Evolutionary conservation across 2,888 invertebrate genomes (phyloP), one percentile per base, ranked within the genome.

Genomic region (Hyppa rectilinea): DNA sequence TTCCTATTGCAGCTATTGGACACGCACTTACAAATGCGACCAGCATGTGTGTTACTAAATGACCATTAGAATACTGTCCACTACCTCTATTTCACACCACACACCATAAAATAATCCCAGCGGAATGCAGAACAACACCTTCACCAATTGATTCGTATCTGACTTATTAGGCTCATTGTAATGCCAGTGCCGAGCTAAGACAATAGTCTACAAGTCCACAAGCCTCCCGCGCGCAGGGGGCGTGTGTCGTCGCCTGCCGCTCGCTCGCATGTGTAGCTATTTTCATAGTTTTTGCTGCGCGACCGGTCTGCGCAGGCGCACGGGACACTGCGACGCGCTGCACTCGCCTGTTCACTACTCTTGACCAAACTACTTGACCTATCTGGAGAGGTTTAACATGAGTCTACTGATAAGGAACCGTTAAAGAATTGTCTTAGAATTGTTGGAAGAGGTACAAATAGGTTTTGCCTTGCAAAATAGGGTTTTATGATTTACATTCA

Each of bases 251-350:
- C 36, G 55, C 6, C 53, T 9, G 31, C n/a, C 45, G 53, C 36
- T 47, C 55, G 45, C 40, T 63, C 56, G 56, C 60, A 45, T 59
- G 67, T 65, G 65, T 50, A 67, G 64, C 60, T 81, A 76, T 76
- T 67, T 71, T 67, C 84, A 70, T 68, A 66, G 83, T 64, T 79
- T 78, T 78, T 82, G 79, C 79, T 2, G 34, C 0, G 52, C 79
- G 78, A 78, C 82, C 82, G 82, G 78, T 82, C 79, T 65, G 82
- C 82, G 82, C 73, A 20, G 36, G 78, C 59, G 55, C 78, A 77
- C 47, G 49, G 50, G 34, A 34, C 29, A 20, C 38, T 43, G 43
- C 68, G 49, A n/a, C 43, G 67, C 14, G n/a, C 61, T 65, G 64
- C 47, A 58, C 58, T 45, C 52, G 23, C 63, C 43, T 63, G 52